These are phyloP conservation scores for Nasonia longicornis DNA, from an alignment of 1,140 invertebrate species.

Conservation along the genomic window DNA sequence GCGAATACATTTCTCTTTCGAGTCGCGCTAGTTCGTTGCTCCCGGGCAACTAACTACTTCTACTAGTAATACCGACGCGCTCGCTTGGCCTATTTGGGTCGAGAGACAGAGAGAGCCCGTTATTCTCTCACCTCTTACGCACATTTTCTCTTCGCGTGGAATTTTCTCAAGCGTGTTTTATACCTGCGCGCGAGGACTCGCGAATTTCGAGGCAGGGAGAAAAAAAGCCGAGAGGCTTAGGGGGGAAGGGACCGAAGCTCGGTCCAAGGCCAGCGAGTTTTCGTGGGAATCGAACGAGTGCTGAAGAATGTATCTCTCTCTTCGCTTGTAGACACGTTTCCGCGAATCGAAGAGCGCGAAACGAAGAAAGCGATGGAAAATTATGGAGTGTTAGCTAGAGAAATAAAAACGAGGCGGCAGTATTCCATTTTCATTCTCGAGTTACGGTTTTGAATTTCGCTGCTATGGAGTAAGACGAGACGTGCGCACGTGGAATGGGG, in stretches of 20 bases:
- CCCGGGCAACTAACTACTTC: slow-evolving; percentile 13
- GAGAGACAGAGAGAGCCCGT: background rate
- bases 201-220: slow-evolving; percentile 15
- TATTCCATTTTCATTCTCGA: background rate
- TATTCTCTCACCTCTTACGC: background rate
- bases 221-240: background rate
- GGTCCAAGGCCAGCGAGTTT: slow-evolving; percentile 56
- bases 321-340: background rate
- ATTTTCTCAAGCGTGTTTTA: slow-evolving; percentile 9
- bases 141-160: background rate
- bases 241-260: slow-evolving; percentile 6
- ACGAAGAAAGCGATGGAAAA: slow-evolving; percentile 20
- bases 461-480: background rate
- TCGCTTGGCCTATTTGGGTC: slow-evolving; percentile 30
- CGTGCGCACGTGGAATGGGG: background rate
- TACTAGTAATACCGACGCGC: slow-evolving; percentile 18
- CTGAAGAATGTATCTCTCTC: background rate
- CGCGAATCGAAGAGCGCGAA: slow-evolving; percentile 11
- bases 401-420: background rate
- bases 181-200: background rate
- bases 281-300: slow-evolving; percentile 51
- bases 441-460: slow-evolving; percentile 35
- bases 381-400: slow-evolving; percentile 1
- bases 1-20: background rate
- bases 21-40: slow-evolving; percentile 28